Conservation (phyloP, 2,888 invertebrate genomes). For the Himalopsyche tibetana region DNA sequence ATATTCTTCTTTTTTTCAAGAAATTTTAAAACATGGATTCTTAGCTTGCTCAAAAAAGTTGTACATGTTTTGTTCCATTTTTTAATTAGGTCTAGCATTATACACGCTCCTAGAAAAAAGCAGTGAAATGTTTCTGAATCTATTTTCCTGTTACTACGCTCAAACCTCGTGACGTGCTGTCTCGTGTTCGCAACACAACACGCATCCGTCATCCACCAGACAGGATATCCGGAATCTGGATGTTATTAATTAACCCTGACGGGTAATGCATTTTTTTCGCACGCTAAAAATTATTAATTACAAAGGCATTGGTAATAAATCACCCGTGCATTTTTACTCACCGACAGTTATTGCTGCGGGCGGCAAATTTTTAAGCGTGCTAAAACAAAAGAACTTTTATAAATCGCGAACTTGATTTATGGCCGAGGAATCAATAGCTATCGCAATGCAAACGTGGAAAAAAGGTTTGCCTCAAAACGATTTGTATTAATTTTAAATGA, state of each 20-base stretch:
- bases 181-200: not conserved
- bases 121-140: too few species aligned
- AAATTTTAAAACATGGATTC: too few species aligned
- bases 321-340: conserved; percentile 22
- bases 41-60: too few species aligned
- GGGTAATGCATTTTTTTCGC: conserved; percentile 25
- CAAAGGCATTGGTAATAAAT: conserved; percentile 22
- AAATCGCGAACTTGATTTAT: not conserved
- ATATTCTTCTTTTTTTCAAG: too few species aligned
- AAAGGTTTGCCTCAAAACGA: too few species aligned
- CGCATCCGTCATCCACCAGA: conserved; percentile 38
- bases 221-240: conserved; percentile 45
- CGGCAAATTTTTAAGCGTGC: not conserved
- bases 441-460: too few species aligned
- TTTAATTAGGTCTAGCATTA: too few species aligned
- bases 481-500: too few species aligned
- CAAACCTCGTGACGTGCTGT: not conserved
- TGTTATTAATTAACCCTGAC: conserved; percentile 39
- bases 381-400: conserved; percentile 22
- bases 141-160: not conserved
- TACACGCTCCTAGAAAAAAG: too few species aligned
- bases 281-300: conserved; percentile 25
- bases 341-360: conserved; percentile 23
- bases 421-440: not conserved
- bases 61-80: too few species aligned